Evolutionary conservation across 2,888 invertebrate species (phyloP).

Genomic region (Aquatica leii): DNA sequence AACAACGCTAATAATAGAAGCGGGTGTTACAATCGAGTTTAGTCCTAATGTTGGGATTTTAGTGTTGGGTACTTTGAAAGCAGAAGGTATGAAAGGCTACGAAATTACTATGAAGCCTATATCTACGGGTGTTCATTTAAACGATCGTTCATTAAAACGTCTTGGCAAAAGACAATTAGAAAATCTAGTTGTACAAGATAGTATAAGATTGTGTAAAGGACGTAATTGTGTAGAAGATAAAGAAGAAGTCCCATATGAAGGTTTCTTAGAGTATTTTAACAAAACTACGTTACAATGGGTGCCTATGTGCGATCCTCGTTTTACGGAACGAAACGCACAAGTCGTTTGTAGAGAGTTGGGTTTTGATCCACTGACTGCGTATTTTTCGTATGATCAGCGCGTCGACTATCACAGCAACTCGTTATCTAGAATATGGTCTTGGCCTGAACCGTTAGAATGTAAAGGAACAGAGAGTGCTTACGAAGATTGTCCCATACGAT

Average conservation of each 20-base stretch:
- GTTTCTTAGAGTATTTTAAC: constrained; percentile 95
- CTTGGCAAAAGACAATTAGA: constrained; percentile 65
- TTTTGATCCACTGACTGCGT: constrained; percentile 86
- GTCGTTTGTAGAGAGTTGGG: constrained; percentile 95
- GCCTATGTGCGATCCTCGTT: constrained; percentile 93
- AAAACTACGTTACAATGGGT: constrained; percentile 95
- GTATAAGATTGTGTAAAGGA: constrained; percentile 82
- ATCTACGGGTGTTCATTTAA: constrained; percentile 48
- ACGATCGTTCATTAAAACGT: constrained; percentile 49
- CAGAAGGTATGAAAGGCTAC: constrained; percentile 77
- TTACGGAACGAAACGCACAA: constrained; percentile 96
- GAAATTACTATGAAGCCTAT: constrained; percentile 82
- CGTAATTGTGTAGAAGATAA: constrained; percentile 72
- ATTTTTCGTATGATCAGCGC: constrained; percentile 84
- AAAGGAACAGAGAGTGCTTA: constrained; percentile 78
- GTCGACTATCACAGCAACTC: constrained; percentile 91
- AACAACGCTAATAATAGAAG: constrained; percentile 82
- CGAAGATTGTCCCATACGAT: constrained; percentile 85
- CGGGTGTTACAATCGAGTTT: constrained; percentile 92
- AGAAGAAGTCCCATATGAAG: constrained; percentile 70
- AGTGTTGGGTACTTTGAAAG: constrained; percentile 89
- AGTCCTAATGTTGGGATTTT: constrained; percentile 95
- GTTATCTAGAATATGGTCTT: constrained; percentile 87
- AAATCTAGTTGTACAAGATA: constrained; percentile 66
- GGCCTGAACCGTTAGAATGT: constrained; percentile 93